These are phyloP conservation scores for Cyprinodon diabolis DNA, from an alignment of 2,797 vertebrate genomes.

Conservation along the genomic window DNA sequence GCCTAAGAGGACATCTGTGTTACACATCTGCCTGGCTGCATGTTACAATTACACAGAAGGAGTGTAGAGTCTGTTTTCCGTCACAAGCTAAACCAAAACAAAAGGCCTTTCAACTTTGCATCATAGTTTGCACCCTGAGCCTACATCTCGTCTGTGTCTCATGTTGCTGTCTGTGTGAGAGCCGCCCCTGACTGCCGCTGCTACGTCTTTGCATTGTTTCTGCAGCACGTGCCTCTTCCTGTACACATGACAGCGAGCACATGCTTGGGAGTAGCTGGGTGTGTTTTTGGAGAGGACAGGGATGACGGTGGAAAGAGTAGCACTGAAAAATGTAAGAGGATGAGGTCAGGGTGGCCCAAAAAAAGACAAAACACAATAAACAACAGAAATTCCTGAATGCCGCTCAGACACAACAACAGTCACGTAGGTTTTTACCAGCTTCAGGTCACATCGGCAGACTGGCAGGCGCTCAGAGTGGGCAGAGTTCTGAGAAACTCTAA, in stretches of 20 bases:
- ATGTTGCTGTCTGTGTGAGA: background rate
- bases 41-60: constrained; percentile 21
- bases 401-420: constrained; percentile 58
- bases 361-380: constrained; percentile 68
- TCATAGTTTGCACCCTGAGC: background rate
- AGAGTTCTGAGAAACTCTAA: constrained; percentile 6
- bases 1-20: constrained; percentile 29
- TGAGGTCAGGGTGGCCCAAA: constrained; percentile 47
- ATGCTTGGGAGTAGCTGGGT: constrained; percentile 18
- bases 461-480: constrained; percentile 8
- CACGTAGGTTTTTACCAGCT: constrained; percentile 50
- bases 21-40: constrained; percentile 18
- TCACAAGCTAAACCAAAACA: background rate
- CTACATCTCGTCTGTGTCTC: background rate
- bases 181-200: constrained; percentile 6
- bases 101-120: background rate
- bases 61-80: background rate
- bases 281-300: constrained; percentile 10
- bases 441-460: constrained; percentile 41
- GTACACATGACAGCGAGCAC: constrained; percentile 35
- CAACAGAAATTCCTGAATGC: constrained; percentile 62
- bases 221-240: constrained; percentile 47
- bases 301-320: constrained; percentile 28
- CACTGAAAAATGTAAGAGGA: constrained; percentile 41
- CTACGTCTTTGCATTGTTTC: constrained; percentile 44